Base-by-base conservation (phyloP, 2,888 invertebrate species). In the Drosophila paramelanica region DNA sequence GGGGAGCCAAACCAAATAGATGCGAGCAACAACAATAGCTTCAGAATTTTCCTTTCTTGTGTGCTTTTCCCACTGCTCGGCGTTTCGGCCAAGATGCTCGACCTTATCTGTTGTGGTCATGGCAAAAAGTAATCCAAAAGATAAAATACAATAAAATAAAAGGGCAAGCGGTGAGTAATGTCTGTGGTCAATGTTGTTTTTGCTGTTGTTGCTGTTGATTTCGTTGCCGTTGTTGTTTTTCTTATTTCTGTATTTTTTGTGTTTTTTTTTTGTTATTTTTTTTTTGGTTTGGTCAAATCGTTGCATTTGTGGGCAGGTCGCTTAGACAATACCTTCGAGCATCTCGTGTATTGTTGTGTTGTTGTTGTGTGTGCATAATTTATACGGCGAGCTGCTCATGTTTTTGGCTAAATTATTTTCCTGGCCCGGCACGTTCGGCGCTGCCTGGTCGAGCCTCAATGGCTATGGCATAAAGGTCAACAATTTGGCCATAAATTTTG, bases 71-170 rank as follows among this genome's bases (percentile, higher is more conserved):
- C 70, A 56, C 39, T 36, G 52, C 74, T 67, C 60, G 47, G 64
- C 52, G 66, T 70, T 81, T 61, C 62, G 68, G 57, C 77, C 80
- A 82, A 81, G 86, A 85, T 86, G 84, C 74, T 84, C 57, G 75
- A 80, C 84, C 82, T 85, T 85, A 85, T 85, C 86, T 86, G 84
- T 81, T 84, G 87, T 81, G 85, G 85, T 85, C 85, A 85, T 85
- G 87, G 86, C 81, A 85, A 81, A 85, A 85, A 85, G 77, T 86
- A 85, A 86, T 85, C 84, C 87, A 79, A 82, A 78, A 85, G 85
- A 86, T 86, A 85, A 86, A 84, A 85, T 82, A 85, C 85, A 85
- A 86, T 86, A 86, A 86, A 86, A 85, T 85, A 86, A 86, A 86
- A 84, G 86, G 79, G 84, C 73, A 84, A 62, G 81, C 81, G 79